A percentile compares a stretch with the other conserved stretches of the same genome.
These are phyloP conservation scores for Pristionchus maxplancki DNA, from an alignment of 2,888 invertebrate species.

Conservation along the genomic window DNA sequence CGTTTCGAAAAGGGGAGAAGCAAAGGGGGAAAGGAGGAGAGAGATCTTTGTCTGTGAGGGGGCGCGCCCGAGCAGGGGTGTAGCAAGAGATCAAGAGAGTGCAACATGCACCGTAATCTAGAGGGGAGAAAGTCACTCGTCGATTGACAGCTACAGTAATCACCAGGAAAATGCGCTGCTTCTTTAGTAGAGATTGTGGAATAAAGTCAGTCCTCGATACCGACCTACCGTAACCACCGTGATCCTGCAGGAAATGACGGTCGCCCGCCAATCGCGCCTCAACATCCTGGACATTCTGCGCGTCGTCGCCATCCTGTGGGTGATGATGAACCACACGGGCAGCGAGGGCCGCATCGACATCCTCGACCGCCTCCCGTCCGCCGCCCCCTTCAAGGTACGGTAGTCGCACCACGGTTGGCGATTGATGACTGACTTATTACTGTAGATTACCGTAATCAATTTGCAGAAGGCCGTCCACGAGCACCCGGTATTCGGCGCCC, in stretches of 20 bases:
- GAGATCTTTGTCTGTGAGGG: not conserved
- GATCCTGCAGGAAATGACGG: slow-evolving; percentile 58
- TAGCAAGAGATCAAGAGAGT: not conserved
- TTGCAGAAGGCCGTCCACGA: slow-evolving; percentile 69
- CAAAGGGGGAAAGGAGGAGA: not conserved
- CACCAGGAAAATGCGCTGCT: too few species aligned
- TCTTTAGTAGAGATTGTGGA: not conserved
- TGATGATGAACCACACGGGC: slow-evolving; percentile 75
- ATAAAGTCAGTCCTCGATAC: not conserved
- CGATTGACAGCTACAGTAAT: too few species aligned
- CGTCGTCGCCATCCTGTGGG: slow-evolving; percentile 75
- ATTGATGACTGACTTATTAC: not conserved
- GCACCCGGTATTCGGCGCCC: slow-evolving; percentile 73
- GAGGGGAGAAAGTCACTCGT: too few species aligned
- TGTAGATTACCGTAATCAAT: not conserved
- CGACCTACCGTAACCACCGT: not conserved
- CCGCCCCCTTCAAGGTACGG: slow-evolving; percentile 69
- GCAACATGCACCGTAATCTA: not conserved
- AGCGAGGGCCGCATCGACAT: slow-evolving; percentile 75
- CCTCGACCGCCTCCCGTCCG: slow-evolving; percentile 69
- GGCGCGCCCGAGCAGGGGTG: not conserved
- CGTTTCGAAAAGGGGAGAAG: not conserved
- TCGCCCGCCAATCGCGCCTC: slow-evolving; percentile 64
- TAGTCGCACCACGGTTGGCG: not conserved
- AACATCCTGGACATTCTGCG: slow-evolving; percentile 68